Evolutionary conservation across 1,140 invertebrate species (phyloP).

Genomic region (honey bee (Apis mellifera)): Amel_HAv3.1 CM009937.2:6101001-6101500

Average conservation of each 20-base stretch:
- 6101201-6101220: background rate
- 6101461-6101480: background rate
- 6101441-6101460: background rate
- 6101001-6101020: no score
- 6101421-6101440: background rate
- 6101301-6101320: background rate
- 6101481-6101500: slow-evolving; percentile 31
- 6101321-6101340: background rate
- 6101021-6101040: no score
- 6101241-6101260: background rate
- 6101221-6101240: background rate
- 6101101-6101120: no score
- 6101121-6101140: no score
- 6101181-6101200: background rate
- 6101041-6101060: no score
- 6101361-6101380: background rate
- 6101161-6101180: no score
- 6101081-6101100: no score
- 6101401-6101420: background rate
- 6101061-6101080: no score
- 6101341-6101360: background rate
- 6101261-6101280: background rate
- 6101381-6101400: background rate
- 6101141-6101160: no score
- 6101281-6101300: background rate